Evolutionary conservation across 2,113 vertebrate species (phyloP), one percentile per base, ranked within the genome.

Genomic region (Mastomys coucha): DNA sequence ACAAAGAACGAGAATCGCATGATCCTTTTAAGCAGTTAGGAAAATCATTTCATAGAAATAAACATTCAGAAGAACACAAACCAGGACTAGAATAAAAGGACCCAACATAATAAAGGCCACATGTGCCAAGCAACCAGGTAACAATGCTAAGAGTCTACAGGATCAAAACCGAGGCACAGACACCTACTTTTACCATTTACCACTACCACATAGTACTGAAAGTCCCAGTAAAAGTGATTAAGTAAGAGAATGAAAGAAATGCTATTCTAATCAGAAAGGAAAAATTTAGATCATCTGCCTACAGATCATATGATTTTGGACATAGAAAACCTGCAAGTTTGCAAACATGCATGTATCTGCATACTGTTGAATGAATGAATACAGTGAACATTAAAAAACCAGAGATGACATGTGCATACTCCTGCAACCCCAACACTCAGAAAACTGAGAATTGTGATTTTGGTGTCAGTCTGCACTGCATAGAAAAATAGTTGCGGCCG

Each of bases 21-120:
- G 19, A 24, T n/a, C 33, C 20, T 73, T 31, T 80, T 69, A 81
- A 73, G 14, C 36, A n/a, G 80, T 17, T 19, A 49, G 80, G 45
- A 91, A 75, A 91, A 67, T 36, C 11, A 88, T 94, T 69, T 93
- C 49, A 67, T 45, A 93, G 63, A 75, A 88, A 88, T 80, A 51
- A 81, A 73, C 45, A 75, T 31, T 26, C 36, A 58, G 69, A 67
- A 91, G 90, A 91, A 73, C 36, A 65, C 22, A 72, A 39, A 24
- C 67, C 22, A 88, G 67, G 19, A 72, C 72, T n/a, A 88, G 56
- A 96, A 82, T 33, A 63, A 88, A 76, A 39, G 9, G 39, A 69
- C n/a, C 67, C 56, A 88, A 56, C 56, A 94, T 87, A 81, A 67
- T 82, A 81, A 87, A 67, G 56, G 9, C 31, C 36, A 28, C 6